A percentile compares a stretch with the other conserved stretches of the same genome.
Evolutionary conservation across 2,113 vertebrate species (phyloP).

Genomic region (Ailuropoda melanoleuca): DNA sequence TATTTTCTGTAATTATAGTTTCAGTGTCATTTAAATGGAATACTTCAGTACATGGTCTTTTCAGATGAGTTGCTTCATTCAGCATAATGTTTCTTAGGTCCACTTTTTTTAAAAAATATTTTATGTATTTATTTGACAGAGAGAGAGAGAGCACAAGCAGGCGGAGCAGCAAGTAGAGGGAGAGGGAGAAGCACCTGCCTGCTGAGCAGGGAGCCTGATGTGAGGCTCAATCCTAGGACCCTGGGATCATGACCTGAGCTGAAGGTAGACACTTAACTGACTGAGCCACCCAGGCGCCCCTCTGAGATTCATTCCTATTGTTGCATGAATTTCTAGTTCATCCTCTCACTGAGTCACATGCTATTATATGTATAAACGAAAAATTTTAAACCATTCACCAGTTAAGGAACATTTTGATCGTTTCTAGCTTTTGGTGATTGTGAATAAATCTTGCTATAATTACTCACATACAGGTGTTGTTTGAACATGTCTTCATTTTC

Average conservation of each 20-base stretch:
- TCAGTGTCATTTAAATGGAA: not conserved
- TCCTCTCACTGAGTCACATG: not conserved
- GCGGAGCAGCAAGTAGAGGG: no score
- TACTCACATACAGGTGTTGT: not conserved
- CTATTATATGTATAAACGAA: not conserved
- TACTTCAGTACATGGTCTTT: not conserved
- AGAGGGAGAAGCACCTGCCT: no score
- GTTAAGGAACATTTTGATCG: not conserved
- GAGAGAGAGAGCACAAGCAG: no score
- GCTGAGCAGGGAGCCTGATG: no score
- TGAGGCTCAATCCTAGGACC: no score
- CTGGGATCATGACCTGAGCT: no score
- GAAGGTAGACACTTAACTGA: no score
- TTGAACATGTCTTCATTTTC: not conserved
- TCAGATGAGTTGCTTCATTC: not conserved
- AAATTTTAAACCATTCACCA: not conserved
- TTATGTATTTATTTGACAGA: no score
- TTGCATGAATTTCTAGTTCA: not conserved
- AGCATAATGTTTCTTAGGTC: not conserved
- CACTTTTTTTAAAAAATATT: no score
- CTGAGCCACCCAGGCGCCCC: no score
- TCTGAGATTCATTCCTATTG: not conserved
- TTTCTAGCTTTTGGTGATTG: not conserved
- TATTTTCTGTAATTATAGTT: not conserved
- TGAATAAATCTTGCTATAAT: not conserved